A percentile compares a stretch with the other conserved stretches of the same genome.
phyloP scores from a whole-genome alignment of 1,140 invertebrate genomes.

The Triops cancriformis region DNA sequence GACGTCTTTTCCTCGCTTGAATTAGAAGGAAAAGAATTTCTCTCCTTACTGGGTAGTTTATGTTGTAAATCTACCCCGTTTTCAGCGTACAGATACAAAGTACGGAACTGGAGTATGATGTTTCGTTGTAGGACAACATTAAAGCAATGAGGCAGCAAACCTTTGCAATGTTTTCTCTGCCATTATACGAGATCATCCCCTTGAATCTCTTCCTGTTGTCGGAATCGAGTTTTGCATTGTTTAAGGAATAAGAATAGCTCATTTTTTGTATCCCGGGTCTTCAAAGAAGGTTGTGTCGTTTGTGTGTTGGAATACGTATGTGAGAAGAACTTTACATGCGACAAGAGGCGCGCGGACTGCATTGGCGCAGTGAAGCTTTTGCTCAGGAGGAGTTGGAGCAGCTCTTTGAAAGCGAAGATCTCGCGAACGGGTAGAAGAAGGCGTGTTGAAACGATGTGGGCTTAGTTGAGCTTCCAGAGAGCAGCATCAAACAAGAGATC shows the following conservation, averaged over 20 bases:
- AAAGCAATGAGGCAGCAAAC: too few species aligned
- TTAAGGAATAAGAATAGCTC: background rate
- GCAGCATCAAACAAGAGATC: background rate
- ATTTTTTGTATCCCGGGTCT: background rate
- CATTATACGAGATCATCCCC: background rate
- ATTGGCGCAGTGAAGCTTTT: background rate
- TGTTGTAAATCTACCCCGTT: background rate
- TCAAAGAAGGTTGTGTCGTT: background rate
- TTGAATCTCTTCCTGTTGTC: background rate
- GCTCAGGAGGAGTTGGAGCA: background rate
- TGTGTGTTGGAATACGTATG: background rate
- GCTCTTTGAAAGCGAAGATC: background rate
- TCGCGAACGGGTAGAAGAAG: background rate
- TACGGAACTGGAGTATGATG: background rate
- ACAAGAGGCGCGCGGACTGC: constrained; percentile 7
- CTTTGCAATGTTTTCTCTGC: too few species aligned
- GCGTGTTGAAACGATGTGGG: background rate
- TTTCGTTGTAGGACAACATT: background rate
- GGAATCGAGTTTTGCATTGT: background rate
- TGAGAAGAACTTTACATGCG: background rate
- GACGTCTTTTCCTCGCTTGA: background rate
- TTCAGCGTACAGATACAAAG: background rate
- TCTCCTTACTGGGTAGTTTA: background rate
- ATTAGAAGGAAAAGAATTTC: background rate
- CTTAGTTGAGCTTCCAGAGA: background rate